Evolutionary conservation across 2,797 vertebrate species (phyloP), one percentile per base, ranked within the genome.

Genomic region (Trachops cirrhosus): DNA sequence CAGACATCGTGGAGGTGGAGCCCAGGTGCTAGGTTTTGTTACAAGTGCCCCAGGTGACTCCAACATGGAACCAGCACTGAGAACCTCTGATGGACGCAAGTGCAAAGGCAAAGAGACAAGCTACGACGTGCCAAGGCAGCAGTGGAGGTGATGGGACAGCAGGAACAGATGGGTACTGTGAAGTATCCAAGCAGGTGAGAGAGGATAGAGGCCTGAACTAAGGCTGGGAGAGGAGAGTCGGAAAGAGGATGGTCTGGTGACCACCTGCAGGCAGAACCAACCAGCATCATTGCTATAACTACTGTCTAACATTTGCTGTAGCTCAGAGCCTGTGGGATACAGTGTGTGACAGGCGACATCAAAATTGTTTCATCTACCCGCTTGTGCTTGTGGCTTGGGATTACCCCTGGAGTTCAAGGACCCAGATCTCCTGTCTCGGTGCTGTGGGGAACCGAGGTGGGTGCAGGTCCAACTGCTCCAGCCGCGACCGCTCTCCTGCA

Each of bases 101-200:
- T 29, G 1, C 0, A 22, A 73, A 18, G 52, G 68, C 52, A 24
- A 41, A 10, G 15, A 67, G 73, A 71, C 26, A 41, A 52, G 75
- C n/a, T 50, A 15, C 14, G 5, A 98, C 97, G 99, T 99, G 97
- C 0, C 68, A 52, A n/a, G 22, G 39, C 18, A 84, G 5, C 3
- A 64, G 9, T 9, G 44, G 62, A 16, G 21, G 70, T 12, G 57
- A 50, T 21, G 0, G 50, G 74, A 24, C 44, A 24, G 3, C 12
- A 62, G 10, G 44, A 57, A 24, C 34, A 41, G 15, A 29, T 48
- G 8, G 70, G 50, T 39, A 5, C 24, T 9, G 0, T 15, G 18
- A 9, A 21, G 19, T n/a, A 26, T 32, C 74, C n/a, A 37, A 39
- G 24, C 87, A 57, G 46, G 74, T 68, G 34, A 68, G 24, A 16